Evolutionary conservation across 23 tunicate genomes (phyloP).

Genomic region (Oikopleura vanhoeffeni): DNA sequence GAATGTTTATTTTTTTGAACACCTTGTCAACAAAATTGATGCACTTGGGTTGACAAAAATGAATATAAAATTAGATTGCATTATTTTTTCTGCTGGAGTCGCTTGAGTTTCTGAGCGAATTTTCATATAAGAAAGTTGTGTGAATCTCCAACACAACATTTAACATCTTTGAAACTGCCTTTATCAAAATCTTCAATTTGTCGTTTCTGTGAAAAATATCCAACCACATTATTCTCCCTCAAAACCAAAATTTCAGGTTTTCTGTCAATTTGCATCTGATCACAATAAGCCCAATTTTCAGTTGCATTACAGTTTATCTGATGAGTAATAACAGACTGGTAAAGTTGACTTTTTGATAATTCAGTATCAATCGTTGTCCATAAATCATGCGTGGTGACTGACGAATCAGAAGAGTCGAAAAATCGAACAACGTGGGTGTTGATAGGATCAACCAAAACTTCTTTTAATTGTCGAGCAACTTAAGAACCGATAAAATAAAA

Average conservation of each 20-base stretch:
- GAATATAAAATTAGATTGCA: too few species aligned
- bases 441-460: background rate
- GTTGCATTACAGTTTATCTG: background rate
- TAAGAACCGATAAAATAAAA: too few species aligned
- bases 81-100: too few species aligned
- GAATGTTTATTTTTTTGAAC: too few species aligned
- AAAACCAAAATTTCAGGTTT: background rate
- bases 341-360: background rate
- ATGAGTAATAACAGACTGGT: background rate
- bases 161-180: too few species aligned
- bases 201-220: background rate
- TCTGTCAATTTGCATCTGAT: background rate
- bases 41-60: too few species aligned
- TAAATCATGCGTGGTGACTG: background rate
- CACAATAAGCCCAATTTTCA: background rate
- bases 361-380: background rate
- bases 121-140: too few species aligned
- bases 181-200: background rate
- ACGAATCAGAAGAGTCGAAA: background rate
- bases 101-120: too few species aligned
- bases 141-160: too few species aligned
- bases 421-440: background rate
- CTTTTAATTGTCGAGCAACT: too few species aligned
- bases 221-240: background rate
- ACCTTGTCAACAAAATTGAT: too few species aligned